These are phyloP conservation scores for Trissolcus japonicus DNA, from an alignment of 2,888 invertebrate species.

Conservation along the genomic window DNA sequence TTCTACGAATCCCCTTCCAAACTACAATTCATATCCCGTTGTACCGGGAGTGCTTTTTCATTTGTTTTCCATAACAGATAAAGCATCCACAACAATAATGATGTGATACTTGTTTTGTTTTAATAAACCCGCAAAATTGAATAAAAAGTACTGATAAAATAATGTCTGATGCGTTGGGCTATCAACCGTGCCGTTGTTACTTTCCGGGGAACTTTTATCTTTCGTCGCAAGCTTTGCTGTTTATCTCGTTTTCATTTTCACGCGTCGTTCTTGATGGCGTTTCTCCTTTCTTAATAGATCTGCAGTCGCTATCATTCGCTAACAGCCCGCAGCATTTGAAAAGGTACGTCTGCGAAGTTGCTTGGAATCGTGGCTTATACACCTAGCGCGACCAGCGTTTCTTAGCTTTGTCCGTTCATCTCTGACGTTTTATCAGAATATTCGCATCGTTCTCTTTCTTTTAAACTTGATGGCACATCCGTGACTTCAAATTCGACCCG, in stretches of 20 bases:
- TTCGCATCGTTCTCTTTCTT: slow-evolving; percentile 45
- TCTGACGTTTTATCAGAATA: slow-evolving; percentile 55
- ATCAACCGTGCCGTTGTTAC: slow-evolving; percentile 67
- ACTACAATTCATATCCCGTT: slow-evolving; percentile 26
- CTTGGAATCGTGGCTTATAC: slow-evolving; percentile 55
- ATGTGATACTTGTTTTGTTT: too few species aligned
- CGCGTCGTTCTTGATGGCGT: slow-evolving; percentile 16
- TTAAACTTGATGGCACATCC: slow-evolving; percentile 39
- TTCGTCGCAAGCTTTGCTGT: slow-evolving; percentile 65
- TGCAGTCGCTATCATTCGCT: slow-evolving; percentile 64
- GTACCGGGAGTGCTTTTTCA: not conserved
- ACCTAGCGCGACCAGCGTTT: slow-evolving; percentile 35
- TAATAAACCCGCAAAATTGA: not conserved
- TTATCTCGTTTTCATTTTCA: slow-evolving; percentile 65
- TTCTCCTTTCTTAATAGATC: slow-evolving; percentile 46
- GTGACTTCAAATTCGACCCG: slow-evolving; percentile 20
- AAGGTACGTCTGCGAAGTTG: slow-evolving; percentile 55
- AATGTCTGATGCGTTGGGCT: slow-evolving; percentile 47
- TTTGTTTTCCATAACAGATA: too few species aligned
- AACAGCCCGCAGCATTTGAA: slow-evolving; percentile 67
- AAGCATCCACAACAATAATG: too few species aligned
- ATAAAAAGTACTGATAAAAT: slow-evolving; percentile 25
- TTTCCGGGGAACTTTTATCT: slow-evolving; percentile 73
- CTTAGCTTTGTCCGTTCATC: slow-evolving; percentile 53
- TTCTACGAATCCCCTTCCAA: not conserved